Evolutionary conservation across 2,888 invertebrate species (phyloP), one percentile per base, ranked within the genome.

Genomic region (Abscondita cerata): DNA sequence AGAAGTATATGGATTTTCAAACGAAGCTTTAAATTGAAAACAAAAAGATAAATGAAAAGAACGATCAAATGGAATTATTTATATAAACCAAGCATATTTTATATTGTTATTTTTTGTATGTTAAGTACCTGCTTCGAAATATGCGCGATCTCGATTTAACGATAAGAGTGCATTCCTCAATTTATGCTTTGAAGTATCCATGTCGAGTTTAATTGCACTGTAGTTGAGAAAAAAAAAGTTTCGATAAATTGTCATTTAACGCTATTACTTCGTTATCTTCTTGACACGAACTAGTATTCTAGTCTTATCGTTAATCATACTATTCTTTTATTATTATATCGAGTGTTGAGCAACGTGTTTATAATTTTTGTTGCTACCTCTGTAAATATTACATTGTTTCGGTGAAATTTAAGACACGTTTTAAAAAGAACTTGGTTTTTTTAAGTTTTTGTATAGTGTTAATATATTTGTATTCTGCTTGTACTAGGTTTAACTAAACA

Each of bases 1-100:
- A 65, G 98, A 98, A 83, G 97, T 96, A 15, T 96, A 96, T 80
- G 96, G 96, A 67, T 96, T 98, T 82, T 88, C 89, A 44, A 80
- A 78, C 25, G 79, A 79, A 76, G 71, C 68, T 76, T 52, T 65
- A 50, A 69, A 58, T 59, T 68, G 62, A 40, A 34, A 19, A 15
- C 12, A 16, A 25, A 12, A 25, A 25, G 25, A 25, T n/a, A n/a
- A n/a, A n/a, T n/a, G 52, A 40, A 40, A 41, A 20, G 40, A 38
- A 13, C 2, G 13, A n/a, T 3, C 13, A 38, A 38, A n/a, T 38
- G 25, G 25, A 25, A 6, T 25, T 25, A 25, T 25, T 4, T 25
- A 4, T 25, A 25, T 25, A 25, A 25, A 25, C 25, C 25, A 25
- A 2, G 25, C 25, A 25, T 25, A 25, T 25, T 25, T 25, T 15